Base-by-base conservation (phyloP, 2,888 invertebrate species). In the Meiosimyza platycephala region DNA sequence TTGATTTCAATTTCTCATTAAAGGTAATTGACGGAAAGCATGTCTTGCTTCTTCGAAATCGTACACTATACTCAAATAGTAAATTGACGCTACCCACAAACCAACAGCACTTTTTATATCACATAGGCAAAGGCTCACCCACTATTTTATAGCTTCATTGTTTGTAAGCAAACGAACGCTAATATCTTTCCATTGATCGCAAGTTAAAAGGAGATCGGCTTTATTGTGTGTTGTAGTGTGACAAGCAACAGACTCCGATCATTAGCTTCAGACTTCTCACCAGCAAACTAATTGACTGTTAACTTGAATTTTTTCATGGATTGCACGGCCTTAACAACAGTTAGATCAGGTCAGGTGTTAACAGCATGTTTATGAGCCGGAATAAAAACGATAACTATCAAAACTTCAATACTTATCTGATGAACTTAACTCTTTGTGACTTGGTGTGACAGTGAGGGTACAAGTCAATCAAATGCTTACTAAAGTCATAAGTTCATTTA, bases 201-300 rank as follows among this genome's bases (percentile, higher is more conserved):
- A 40, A 40, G 40, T 40, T 40, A 40, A 40, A 40, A 40, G 40
- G 9, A 40, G 40, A 40, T 40, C 40, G 40, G 40, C 40, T 40
- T 40, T 9, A 40, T 40, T 6, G 1, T 40, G 40, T 40, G 9
- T 6, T 5, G 40, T 22, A 57, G 7, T 57, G 22, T 12, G 57
- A 16, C 62, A 62, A 62, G 28, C 18, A 64, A 22, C 15, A 16
- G 15, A 28, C 51, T 28, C 64, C 12, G 64, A 64, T 66, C 54
- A 40, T 66, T 40, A 40, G 28, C 40, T 16, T 40, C 40, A 40
- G 33, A 52, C 28, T 66, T 66, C 52, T 66, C 47, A 47, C 33
- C 28, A 16, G 16, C n/a, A 16, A 54, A 52, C 54, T 55, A 54
- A 66, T 66, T 66, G 66, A 11, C 33, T 40, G 40, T 54, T 66